Percentiles rank a stretch among this genome's conserved stretches.
These are phyloP conservation scores for Rhinolophus sinicus DNA, from an alignment of 2,113 vertebrate species.

Conservation along the genomic window DNA sequence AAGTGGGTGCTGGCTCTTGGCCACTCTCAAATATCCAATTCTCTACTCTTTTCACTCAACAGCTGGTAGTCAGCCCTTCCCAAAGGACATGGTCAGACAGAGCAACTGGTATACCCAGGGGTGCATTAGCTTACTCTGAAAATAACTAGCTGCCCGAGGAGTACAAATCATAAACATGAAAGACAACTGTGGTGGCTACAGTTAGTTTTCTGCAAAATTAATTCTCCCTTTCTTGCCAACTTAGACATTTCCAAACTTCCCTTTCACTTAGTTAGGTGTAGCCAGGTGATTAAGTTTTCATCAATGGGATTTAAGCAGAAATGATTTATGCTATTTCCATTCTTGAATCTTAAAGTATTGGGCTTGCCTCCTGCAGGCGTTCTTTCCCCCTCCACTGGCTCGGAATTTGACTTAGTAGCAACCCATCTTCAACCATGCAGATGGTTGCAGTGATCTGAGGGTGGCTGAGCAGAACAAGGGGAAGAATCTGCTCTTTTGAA, in stretches of 20 bases:
- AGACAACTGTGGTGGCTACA: background rate
- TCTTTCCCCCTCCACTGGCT: background rate
- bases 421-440: background rate
- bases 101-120: background rate
- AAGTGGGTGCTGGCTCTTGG: background rate
- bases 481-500: background rate
- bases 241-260: background rate
- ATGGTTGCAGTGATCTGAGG: background rate
- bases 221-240: background rate
- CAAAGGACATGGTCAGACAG: background rate
- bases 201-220: background rate
- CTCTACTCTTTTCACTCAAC: background rate
- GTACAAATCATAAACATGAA: background rate
- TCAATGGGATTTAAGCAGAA: background rate
- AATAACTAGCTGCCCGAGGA: background rate
- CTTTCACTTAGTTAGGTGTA: background rate
- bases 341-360: background rate
- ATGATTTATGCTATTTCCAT: background rate
- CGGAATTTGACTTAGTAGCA: background rate
- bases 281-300: background rate
- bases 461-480: background rate
- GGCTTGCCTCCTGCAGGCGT: background rate
- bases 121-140: background rate
- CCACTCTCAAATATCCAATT: background rate
- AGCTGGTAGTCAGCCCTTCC: background rate